Percentiles rank a stretch among this genome's conserved stretches.
Conservation (phyloP, 1,140 invertebrate genomes). For the Steinernema feltiae region DNA sequence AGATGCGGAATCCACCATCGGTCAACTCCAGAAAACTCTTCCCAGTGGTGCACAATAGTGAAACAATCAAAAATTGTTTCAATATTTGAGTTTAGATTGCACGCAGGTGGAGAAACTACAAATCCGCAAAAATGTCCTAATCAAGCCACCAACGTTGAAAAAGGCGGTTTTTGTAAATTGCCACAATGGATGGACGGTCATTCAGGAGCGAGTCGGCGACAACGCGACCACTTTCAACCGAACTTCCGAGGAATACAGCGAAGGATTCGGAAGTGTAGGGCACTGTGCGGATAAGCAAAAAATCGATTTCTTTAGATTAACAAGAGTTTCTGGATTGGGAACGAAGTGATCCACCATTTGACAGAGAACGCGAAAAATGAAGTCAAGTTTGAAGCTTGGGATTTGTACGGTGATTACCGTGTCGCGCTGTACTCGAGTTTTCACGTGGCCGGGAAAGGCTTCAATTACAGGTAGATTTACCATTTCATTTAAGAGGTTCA, state of each 20-base stretch:
- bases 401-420: not conserved
- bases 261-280: not conserved
- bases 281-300: not conserved
- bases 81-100: not conserved
- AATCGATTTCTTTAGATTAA: not conserved
- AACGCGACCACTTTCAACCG: not conserved
- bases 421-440: not conserved
- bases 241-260: not conserved
- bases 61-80: too few relatives aligned
- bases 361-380: not conserved
- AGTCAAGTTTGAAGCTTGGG: not conserved
- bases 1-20: not conserved
- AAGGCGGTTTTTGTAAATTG: not conserved
- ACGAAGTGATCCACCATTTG: not conserved
- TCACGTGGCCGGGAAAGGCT: not conserved
- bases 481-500: too few relatives aligned
- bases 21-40: not conserved
- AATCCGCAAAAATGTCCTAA: not conserved
- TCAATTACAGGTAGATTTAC: not conserved
- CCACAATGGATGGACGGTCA: conserved; percentile 2
- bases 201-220: not conserved
- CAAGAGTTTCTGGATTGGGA: not conserved
- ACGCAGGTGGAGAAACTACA: not conserved
- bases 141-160: not conserved
- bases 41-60: not conserved